Base-by-base conservation (phyloP, 2,113 vertebrate species). In the Chlorodrepanis virens region DNA sequence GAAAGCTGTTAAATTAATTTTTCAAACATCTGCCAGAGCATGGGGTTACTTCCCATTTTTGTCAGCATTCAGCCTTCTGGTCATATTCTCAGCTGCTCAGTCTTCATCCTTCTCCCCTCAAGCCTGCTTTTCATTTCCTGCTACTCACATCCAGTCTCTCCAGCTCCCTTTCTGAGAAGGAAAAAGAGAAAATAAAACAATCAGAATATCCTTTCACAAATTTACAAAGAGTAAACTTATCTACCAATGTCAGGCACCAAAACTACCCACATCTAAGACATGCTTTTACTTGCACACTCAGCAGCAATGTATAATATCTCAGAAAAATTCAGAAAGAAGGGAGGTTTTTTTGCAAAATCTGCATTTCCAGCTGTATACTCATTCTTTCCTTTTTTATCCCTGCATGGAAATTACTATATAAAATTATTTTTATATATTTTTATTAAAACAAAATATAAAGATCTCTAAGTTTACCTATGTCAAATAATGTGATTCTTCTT, bases 81-180 rank as follows among this genome's bases (percentile, higher is more conserved):
- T 59, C 37, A 6, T 56, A 45, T 37, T 60, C 40, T 52, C 49
- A 78, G 42, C 42, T 3, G 1, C 25, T 88, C 40, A 42, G 19
- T 56, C 49, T 79, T 44, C 35, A 11, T 64, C 72, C 33, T 81
- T 75, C 67, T 77, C 19, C 23, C 37, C 50, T 80, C n/a, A 82
- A 92, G 83, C 8, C 63, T 90, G 85, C 44, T 88, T 93, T 95
- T 93, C 16, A 47, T 57, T 88, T 94, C 82, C 88, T 90, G 57
- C 28, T 47, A 39, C 67, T 74, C 67, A 80, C 65, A 76, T 33
- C 23, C 42, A 50, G 18, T 16, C 12, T 40, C 28, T 19, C 19
- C 52, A 33, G 7, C 8, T n/a, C 15, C 17, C 29, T 74, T 64
- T 31, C 47, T 2, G 1, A 67, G 40, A 44, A 52, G 11, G 21